These are phyloP conservation scores for Drosophila atripex DNA, from an alignment of 2,888 invertebrate species.

Conservation along the genomic window DNA sequence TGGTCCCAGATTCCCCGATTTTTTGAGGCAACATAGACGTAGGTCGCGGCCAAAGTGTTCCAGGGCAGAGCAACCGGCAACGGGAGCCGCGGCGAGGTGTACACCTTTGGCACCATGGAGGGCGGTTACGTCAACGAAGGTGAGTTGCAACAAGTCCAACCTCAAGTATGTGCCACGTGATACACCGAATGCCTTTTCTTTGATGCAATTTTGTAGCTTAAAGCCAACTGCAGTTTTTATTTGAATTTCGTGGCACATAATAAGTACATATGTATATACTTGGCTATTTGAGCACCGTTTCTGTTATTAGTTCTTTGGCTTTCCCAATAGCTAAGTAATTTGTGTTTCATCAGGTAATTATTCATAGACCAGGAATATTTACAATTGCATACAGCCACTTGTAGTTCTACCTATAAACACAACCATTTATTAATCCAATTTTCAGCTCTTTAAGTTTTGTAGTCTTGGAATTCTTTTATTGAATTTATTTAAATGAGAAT, in stretches of 20 bases:
- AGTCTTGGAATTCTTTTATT: not conserved
- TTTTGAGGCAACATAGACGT: conserved; percentile 48
- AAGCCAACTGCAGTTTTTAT: not conserved
- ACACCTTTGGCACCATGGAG: conserved; percentile 83
- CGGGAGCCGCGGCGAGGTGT: conserved; percentile 77
- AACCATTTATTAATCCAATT: conserved; percentile 1
- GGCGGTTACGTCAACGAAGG: conserved; percentile 84
- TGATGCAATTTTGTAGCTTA: conserved; percentile 11
- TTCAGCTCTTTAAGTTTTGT: not conserved
- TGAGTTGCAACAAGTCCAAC: conserved; percentile 61
- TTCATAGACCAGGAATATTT: conserved; percentile 9
- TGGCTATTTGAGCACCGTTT: not conserved
- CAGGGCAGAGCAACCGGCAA: conserved; percentile 44
- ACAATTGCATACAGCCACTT: not conserved
- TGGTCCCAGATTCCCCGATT: not conserved
- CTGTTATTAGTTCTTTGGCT: not conserved
- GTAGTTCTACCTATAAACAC: not conserved
- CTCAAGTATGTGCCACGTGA: conserved; percentile 13
- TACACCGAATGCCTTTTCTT: conserved; percentile 21
- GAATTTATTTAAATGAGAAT: not conserved
- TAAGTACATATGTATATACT: not conserved
- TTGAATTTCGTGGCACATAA: not conserved
- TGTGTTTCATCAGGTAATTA: conserved; percentile 16
- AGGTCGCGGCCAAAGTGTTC: conserved; percentile 75
- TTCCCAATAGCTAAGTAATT: not conserved